Evolutionary conservation across 1,140 invertebrate species (phyloP).

Genomic region (Pseudoatta argentina): DNA sequence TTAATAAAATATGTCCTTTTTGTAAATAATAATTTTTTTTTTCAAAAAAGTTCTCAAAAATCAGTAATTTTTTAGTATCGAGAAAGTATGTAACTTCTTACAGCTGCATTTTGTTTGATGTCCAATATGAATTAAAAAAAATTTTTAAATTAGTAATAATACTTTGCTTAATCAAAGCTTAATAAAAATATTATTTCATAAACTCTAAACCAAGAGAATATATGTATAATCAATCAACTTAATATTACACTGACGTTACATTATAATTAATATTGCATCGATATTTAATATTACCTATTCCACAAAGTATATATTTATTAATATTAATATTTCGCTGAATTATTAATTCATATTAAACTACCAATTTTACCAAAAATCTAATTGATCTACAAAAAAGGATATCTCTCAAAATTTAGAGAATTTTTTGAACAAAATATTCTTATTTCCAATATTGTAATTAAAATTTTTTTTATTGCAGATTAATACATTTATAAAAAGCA

Average conservation of each 20-base stretch:
- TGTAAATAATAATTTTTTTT: too few species aligned
- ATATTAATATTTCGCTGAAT: constrained; percentile 3
- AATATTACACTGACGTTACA: not conserved
- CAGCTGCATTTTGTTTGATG: not conserved
- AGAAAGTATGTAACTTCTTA: too few species aligned
- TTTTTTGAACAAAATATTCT: not conserved
- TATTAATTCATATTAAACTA: constrained; percentile 5
- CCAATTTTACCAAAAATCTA: not conserved
- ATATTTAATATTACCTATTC: not conserved
- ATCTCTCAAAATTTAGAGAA: not conserved
- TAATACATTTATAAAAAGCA: not conserved
- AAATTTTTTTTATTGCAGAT: not conserved
- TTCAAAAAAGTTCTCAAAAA: too few species aligned
- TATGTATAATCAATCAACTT: not conserved
- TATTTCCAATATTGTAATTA: not conserved
- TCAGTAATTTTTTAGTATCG: too few species aligned
- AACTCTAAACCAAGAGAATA: not conserved
- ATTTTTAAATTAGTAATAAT: not conserved
- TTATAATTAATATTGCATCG: not conserved
- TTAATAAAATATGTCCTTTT: too few species aligned
- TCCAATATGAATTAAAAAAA: not conserved
- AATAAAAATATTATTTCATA: constrained; percentile 28
- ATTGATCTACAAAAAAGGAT: not conserved
- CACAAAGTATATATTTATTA: not conserved
- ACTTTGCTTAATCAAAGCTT: not conserved